Conservation (phyloP, 2,113 vertebrate species). For the Limnothrissa miodon region DNA sequence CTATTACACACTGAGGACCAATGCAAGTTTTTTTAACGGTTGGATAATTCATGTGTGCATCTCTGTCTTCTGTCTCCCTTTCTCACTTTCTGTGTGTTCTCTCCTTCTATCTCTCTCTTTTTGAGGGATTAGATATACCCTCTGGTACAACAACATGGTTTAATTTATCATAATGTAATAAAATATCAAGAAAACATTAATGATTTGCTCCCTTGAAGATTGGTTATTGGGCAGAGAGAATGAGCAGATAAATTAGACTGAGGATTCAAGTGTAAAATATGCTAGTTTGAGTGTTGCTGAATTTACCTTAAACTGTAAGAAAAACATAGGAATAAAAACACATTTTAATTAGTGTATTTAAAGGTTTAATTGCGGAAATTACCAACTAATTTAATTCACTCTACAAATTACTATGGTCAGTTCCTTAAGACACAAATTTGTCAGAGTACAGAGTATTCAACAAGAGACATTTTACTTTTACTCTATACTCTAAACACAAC, state of each 20-base stretch:
- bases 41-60: not conserved
- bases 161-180: not conserved
- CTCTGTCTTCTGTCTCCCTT: not conserved
- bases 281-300: not conserved
- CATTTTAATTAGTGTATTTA: not conserved
- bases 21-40: not conserved
- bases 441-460: not conserved
- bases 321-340: too few relatives aligned
- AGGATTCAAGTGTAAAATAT: not conserved
- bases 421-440: not conserved
- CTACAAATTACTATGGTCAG: not conserved
- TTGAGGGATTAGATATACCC: slow-evolving; percentile 2
- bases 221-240: not conserved
- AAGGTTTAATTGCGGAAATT: not conserved
- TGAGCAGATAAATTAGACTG: not conserved
- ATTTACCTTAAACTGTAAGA: not conserved
- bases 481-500: not conserved
- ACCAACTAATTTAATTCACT: not conserved
- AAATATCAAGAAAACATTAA: not conserved
- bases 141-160: not conserved
- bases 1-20: not conserved
- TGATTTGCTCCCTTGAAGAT: not conserved
- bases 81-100: not conserved
- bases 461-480: not conserved
- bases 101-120: not conserved